Conservation (phyloP, 2,113 vertebrate genomes). For the Tricholaema leucomelas region DNA sequence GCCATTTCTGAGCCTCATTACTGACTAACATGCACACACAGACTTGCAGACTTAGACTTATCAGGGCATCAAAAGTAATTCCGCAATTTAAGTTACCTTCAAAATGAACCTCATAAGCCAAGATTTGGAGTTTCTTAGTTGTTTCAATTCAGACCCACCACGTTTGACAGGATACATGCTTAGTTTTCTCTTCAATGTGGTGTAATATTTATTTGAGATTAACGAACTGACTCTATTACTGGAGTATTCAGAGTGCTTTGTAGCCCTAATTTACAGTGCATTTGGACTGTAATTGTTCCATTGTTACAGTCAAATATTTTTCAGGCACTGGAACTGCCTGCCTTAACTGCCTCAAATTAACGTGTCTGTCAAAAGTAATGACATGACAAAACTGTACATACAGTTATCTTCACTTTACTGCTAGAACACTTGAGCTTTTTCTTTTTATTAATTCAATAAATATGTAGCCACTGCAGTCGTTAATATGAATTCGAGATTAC, state of each 20-base stretch:
- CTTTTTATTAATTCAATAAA: not conserved
- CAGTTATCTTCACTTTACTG: not conserved
- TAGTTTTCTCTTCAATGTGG: not conserved
- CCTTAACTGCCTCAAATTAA: not conserved
- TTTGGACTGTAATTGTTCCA: not conserved
- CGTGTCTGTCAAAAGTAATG: not conserved
- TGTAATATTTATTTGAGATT: not conserved
- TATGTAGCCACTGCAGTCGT: rapidly evolving
- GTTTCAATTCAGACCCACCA: not conserved
- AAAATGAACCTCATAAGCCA: not conserved
- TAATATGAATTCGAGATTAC: not conserved
- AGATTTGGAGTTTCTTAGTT: not conserved
- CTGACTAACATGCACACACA: not conserved
- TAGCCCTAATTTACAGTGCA: not conserved
- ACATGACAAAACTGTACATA: no score
- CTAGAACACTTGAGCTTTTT: not conserved
- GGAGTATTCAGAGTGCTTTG: not conserved
- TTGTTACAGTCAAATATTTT: not conserved
- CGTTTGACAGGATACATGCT: not conserved
- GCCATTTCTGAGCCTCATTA: not conserved
- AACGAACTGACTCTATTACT: not conserved
- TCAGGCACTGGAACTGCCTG: not conserved
- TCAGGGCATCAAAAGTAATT: not conserved
- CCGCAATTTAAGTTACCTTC: not conserved
- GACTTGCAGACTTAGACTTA: not conserved